A percentile compares a stretch with the other conserved stretches of the same genome.
phyloP scores from a whole-genome alignment of 1,140 invertebrate genomes.

The Heliothis subflexa region DNA sequence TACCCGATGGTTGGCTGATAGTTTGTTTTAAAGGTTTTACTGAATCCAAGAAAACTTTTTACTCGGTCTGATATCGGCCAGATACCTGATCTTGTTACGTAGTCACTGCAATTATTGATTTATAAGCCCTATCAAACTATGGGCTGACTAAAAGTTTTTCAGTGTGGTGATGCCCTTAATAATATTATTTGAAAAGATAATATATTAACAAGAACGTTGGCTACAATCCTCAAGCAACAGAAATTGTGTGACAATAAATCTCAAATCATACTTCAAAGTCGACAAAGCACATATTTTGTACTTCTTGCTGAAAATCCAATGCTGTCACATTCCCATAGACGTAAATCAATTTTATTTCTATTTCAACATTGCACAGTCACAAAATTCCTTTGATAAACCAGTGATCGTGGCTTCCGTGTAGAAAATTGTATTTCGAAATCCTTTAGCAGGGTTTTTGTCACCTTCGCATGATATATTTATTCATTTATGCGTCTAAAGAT shows the following conservation, averaged over 20 bases:
- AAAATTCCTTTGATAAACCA: slow-evolving; percentile 65
- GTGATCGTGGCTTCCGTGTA: slow-evolving; percentile 60
- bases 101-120: no score
- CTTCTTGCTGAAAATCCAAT: slow-evolving; percentile 48
- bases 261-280: slow-evolving; percentile 11
- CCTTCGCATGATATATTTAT: slow-evolving; percentile 42
- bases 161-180: no score
- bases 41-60: no score
- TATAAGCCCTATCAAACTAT: no score
- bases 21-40: no score
- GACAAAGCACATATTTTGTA: slow-evolving; percentile 13
- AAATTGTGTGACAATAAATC: slow-evolving; percentile 5
- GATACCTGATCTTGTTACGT: no score
- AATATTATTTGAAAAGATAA: no score
- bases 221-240: not conserved
- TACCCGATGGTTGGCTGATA: no score
- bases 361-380: slow-evolving; percentile 65
- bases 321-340: slow-evolving; percentile 55
- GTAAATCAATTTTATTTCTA: slow-evolving; percentile 70
- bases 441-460: slow-evolving; percentile 31
- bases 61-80: no score
- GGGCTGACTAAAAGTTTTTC: no score
- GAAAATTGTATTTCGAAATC: slow-evolving; percentile 69
- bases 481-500: slow-evolving; percentile 28
- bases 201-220: no score